Conservation (phyloP, 1,140 invertebrate species). For the Drosophila aff. region DNA sequence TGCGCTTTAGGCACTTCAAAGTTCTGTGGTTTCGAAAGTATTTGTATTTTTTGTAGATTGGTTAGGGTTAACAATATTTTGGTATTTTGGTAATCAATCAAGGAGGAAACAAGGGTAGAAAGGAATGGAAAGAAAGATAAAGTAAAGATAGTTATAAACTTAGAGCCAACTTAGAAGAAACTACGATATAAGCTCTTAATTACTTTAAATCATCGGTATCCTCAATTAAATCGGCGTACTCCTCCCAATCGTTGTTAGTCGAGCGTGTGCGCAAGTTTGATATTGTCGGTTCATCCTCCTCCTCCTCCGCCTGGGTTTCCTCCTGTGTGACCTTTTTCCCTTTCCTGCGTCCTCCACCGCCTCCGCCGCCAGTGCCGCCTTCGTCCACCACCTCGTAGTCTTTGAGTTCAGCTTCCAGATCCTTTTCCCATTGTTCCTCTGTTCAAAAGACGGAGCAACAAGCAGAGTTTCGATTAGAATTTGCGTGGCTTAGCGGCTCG, state of each 20-base stretch:
- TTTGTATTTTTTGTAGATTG: constrained; percentile 16
- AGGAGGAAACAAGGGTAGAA: constrained; percentile 72
- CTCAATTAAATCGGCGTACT: constrained; percentile 85
- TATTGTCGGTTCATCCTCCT: constrained; percentile 83
- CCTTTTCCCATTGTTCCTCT: constrained; percentile 97
- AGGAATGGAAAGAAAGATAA: constrained; percentile 77
- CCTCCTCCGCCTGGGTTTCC: constrained; percentile 60
- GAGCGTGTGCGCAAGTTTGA: constrained; percentile 83
- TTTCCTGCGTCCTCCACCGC: constrained; percentile 30
- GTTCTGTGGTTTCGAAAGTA: constrained; percentile 67
- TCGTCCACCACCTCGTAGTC: constrained; percentile 95
- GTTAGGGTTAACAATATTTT: constrained; percentile 50
- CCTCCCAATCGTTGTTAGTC: constrained; percentile 84
- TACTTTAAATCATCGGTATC: constrained; percentile 85
- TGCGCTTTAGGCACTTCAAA: constrained; percentile 80
- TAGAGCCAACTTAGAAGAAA: constrained; percentile 85
- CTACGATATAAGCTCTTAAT: constrained; percentile 85
- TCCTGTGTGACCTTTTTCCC: constrained; percentile 23
- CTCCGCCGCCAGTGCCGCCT: constrained; percentile 52
- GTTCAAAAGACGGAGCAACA: constrained; percentile 59
- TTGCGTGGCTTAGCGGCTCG: constrained; percentile 62
- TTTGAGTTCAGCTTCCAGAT: constrained; percentile 95
- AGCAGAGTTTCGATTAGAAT: constrained; percentile 55
- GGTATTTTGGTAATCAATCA: constrained; percentile 43
- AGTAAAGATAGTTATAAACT: constrained; percentile 78